Conservation (phyloP, 2,113 vertebrate genomes). For the Hystrix brachyura region DNA sequence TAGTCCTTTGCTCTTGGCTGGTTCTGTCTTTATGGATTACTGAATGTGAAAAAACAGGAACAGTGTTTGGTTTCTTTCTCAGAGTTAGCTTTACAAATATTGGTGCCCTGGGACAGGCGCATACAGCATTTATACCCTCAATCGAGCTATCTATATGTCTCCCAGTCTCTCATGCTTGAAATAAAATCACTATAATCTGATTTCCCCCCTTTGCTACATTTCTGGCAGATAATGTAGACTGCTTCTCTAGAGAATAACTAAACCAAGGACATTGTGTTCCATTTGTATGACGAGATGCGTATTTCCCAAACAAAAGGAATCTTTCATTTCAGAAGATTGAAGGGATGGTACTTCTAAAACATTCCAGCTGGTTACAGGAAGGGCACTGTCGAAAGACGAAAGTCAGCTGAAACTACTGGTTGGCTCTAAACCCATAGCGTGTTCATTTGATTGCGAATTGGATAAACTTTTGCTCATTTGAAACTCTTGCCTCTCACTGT, state of each 20-base stretch:
- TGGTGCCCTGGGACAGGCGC: slow-evolving; percentile 8
- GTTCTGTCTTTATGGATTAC: slow-evolving; percentile 43
- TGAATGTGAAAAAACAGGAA: neutral
- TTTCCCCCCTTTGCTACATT: neutral
- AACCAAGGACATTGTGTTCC: slow-evolving; percentile 64
- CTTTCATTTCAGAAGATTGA: slow-evolving; percentile 49
- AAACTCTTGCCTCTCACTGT: neutral
- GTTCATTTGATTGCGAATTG: slow-evolving; percentile 14
- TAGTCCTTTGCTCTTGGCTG: slow-evolving; percentile 51
- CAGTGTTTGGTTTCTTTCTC: slow-evolving; percentile 4
- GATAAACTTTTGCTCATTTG: slow-evolving; percentile 4
- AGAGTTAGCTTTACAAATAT: neutral
- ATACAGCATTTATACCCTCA: neutral
- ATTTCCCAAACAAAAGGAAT: slow-evolving; percentile 69
- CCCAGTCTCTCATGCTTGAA: slow-evolving; percentile 27
- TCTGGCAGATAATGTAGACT: slow-evolving; percentile 2
- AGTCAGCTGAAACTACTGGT: neutral
- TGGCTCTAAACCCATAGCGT: neutral
- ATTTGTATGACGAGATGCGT: slow-evolving; percentile 48
- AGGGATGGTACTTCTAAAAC: slow-evolving; percentile 44
- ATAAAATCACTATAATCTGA: slow-evolving; percentile 12
- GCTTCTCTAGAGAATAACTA: slow-evolving; percentile 63
- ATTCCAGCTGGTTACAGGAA: slow-evolving; percentile 65
- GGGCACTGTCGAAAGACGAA: slow-evolving; percentile 30
- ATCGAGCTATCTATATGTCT: neutral